A percentile compares a stretch with the other conserved stretches of the same genome.
These are phyloP conservation scores for Athetis lepigone DNA, from an alignment of 2,888 invertebrate species.

Conservation along the genomic window DNA sequence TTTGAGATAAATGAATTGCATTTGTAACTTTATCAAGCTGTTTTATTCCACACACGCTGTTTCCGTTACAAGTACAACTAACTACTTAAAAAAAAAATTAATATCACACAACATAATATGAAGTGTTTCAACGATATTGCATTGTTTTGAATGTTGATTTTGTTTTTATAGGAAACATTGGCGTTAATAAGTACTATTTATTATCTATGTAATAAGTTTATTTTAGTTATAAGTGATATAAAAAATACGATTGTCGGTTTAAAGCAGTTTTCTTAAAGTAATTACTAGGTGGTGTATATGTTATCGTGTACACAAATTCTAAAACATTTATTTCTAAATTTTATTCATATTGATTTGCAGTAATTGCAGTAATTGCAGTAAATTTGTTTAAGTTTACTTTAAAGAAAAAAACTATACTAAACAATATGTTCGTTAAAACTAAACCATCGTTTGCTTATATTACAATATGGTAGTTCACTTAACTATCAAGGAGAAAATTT, in stretches of 20 bases:
- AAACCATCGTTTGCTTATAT: slow-evolving; percentile 31
- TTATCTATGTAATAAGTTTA: no score
- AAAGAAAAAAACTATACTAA: slow-evolving; percentile 6
- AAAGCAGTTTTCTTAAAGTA: no score
- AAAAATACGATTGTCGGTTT: no score
- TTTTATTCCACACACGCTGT: no score
- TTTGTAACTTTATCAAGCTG: no score
- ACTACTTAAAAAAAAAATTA: slow-evolving; percentile 32
- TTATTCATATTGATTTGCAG: background rate
- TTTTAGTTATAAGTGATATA: no score
- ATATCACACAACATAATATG: slow-evolving; percentile 4
- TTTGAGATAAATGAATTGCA: no score
- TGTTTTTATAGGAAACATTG: slow-evolving; percentile 3
- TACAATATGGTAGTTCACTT: no score
- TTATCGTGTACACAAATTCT: background rate
- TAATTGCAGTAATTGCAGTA: no score
- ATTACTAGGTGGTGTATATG: background rate
- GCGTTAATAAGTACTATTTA: background rate
- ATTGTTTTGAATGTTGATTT: slow-evolving; percentile 37
- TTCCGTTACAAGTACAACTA: no score
- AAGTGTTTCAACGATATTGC: slow-evolving; percentile 21
- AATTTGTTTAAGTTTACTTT: no score
- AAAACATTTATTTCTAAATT: background rate
- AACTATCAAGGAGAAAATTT: slow-evolving; percentile 9
- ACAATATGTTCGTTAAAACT: slow-evolving; percentile 32